Base-by-base conservation (phyloP, 2,113 vertebrate genomes). In the Aldabrachelys gigantea region DNA sequence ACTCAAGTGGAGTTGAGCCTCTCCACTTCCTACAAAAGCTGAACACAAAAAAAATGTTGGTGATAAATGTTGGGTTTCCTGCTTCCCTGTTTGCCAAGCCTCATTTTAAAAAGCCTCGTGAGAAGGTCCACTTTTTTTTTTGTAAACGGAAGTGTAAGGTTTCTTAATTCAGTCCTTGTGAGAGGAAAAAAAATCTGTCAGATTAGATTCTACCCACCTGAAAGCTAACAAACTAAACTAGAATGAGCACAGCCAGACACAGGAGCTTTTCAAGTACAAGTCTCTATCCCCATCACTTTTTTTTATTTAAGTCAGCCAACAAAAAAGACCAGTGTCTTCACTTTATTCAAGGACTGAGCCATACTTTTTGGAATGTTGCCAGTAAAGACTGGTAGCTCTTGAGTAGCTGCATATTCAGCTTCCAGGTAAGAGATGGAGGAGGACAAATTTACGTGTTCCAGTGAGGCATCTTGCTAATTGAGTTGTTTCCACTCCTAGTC, bases 101-200 rank as follows among this genome's bases (percentile, higher is more conserved):
- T 86, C 22, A 6, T 88, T 93, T 95, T 94, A 72, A 89, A 2
- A 0, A 27, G 31, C 88, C 25, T 87, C 92, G 69, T 89, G 69
- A 69, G 90, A 84, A 90, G 52, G 59, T 85, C 76, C 92, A 29
- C 53, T 87, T 22, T 65, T 65, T 90, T 78, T 53, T 53, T 22
- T 54, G 13, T 78, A 90, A 57, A n/a, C 49, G 80, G 80, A 76
- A 89, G 91, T 94, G 62, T 96, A 93, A 52, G 9, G 21, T 97
- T 97, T 95, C 95, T 89, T 95, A 89, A 91, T 95, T 97, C 96
- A 95, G 69, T 92, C 88, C 17, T 52, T 86, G 88, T 87, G 76
- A 86, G 89, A 94, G 91, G 72, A 82, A 89, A 94, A 95, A 91
- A 95, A 90, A 94, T 94, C 90, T 92, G 91, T 96, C 90, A 97